Evolutionary conservation across 2,888 invertebrate species (phyloP).

Genomic region (Eupithecia pulchellata): DNA sequence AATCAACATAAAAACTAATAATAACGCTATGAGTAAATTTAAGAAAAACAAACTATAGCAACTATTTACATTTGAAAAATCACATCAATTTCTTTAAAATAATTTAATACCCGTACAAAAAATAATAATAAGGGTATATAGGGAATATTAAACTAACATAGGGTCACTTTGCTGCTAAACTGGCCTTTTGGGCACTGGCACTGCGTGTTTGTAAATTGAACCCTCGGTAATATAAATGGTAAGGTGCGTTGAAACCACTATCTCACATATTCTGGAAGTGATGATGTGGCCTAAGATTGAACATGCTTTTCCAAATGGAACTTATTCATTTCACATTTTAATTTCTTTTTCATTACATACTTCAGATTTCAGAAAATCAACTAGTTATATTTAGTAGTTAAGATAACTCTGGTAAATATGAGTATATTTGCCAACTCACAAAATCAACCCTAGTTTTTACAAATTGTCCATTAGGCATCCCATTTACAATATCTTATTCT

Average conservation of each 20-base stretch:
- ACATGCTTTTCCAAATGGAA: neutral
- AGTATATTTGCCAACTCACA: neutral
- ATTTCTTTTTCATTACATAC: neutral
- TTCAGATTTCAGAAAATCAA: neutral
- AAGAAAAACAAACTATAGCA: constrained; percentile 11
- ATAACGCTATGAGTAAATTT: constrained; percentile 9
- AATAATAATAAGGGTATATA: constrained; percentile 14
- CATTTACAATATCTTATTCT: constrained; percentile 8
- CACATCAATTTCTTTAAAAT: constrained; percentile 4
- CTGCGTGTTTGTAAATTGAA: neutral
- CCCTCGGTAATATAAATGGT: neutral
- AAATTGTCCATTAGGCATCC: constrained; percentile 2
- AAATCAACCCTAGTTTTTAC: neutral
- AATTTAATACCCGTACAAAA: constrained; percentile 26
- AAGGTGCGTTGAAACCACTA: neutral
- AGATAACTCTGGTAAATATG: no score
- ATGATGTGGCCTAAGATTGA: neutral
- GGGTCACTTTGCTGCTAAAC: neutral
- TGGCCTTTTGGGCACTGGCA: neutral
- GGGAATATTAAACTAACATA: neutral
- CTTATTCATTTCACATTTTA: neutral
- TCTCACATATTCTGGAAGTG: neutral
- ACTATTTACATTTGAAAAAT: constrained; percentile 22
- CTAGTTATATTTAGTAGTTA: no score
- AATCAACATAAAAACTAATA: constrained; percentile 15